A percentile compares a stretch with the other conserved stretches of the same genome.
These are phyloP conservation scores for Propithecus deckenii DNA, from an alignment of 2,797 vertebrate species.

Conservation along the genomic window DNA sequence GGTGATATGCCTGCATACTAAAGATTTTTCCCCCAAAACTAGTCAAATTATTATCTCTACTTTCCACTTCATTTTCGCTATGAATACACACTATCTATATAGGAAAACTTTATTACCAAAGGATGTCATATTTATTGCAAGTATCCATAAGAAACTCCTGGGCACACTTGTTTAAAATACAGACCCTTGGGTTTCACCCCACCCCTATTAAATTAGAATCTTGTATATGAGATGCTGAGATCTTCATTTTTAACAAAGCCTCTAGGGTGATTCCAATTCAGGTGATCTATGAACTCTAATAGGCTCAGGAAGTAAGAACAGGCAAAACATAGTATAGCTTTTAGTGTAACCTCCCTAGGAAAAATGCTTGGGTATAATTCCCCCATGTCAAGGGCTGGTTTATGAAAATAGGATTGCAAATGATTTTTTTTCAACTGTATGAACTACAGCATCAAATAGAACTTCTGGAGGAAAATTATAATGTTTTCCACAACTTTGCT, in stretches of 20 bases:
- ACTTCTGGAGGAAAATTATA: constrained; percentile 8
- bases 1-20: neutral
- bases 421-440: neutral
- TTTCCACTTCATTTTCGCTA: constrained; percentile 19
- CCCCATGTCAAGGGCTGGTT: neutral
- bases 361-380: neutral
- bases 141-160: neutral
- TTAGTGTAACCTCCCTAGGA: neutral
- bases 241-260: constrained; percentile 11
- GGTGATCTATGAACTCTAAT: neutral
- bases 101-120: neutral
- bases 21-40: neutral
- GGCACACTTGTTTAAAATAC: neutral
- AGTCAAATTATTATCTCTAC: neutral
- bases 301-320: neutral
- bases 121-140: neutral
- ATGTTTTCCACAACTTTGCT: neutral
- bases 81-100: neutral
- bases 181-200: neutral
- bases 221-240: neutral
- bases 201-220: neutral
- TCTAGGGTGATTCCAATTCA: neutral
- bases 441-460: neutral
- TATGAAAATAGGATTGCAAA: constrained; percentile 30
- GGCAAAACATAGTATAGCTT: neutral